Conservation (phyloP, 2,888 invertebrate species). For the Nysson spinosus region DNA sequence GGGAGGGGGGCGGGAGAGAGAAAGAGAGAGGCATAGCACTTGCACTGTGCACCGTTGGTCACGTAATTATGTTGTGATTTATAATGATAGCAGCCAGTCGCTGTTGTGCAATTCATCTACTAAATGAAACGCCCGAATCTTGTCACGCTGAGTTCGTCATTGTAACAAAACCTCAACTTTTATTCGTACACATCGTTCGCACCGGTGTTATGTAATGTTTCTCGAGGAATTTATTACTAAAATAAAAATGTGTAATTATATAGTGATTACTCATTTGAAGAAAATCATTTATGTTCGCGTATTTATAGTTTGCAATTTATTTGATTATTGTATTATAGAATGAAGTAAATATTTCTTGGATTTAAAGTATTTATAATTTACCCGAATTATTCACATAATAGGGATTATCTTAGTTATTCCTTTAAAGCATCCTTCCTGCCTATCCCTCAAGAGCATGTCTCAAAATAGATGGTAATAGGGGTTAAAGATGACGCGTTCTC, state of each 20-base stretch:
- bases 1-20: constrained; percentile 10
- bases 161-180: constrained; percentile 41
- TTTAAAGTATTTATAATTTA: no score
- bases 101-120: constrained; percentile 63
- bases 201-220: constrained; percentile 19
- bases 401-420: background rate
- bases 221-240: background rate
- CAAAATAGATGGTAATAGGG: constrained; percentile 27
- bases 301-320: background rate
- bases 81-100: constrained; percentile 68
- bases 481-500: constrained; percentile 26
- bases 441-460: background rate
- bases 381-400: background rate
- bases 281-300: background rate
- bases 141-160: constrained; percentile 62
- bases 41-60: constrained; percentile 54
- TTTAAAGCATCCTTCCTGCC: background rate
- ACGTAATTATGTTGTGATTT: constrained; percentile 71
- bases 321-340: no score
- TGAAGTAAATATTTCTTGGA: no score
- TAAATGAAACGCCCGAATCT: constrained; percentile 66
- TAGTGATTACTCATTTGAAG: background rate
- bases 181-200: constrained; percentile 39
- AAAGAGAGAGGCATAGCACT: constrained; percentile 38
- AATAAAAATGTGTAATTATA: constrained; percentile 30